Conservation (phyloP, 2,797 vertebrate species). For the Hoplostethus atlanticus region DNA sequence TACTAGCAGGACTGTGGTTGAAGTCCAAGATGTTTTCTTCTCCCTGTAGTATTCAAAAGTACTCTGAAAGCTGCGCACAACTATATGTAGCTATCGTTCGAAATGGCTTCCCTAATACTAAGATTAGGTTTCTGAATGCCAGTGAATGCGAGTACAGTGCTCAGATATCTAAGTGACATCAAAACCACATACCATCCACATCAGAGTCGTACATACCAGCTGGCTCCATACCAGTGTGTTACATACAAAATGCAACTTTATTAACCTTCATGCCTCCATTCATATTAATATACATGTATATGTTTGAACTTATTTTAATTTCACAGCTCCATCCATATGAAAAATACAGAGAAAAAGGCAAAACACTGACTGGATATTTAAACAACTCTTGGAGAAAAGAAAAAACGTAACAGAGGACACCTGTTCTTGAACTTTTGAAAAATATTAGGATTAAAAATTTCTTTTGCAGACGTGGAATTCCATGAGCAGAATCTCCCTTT, state of each 20-base stretch:
- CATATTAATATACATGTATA: slow-evolving; percentile 99
- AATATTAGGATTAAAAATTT: slow-evolving; percentile 89
- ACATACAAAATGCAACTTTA: slow-evolving; percentile 99
- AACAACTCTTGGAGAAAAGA: slow-evolving; percentile 90
- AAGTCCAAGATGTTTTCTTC: not conserved
- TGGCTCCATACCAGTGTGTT: slow-evolving; percentile 77
- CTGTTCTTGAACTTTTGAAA: slow-evolving; percentile 93
- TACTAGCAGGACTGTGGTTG: not conserved
- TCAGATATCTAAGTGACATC: slow-evolving; percentile 63
- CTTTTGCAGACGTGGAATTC: slow-evolving; percentile 89
- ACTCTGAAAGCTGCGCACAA: slow-evolving; percentile 28
- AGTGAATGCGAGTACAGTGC: slow-evolving; percentile 49
- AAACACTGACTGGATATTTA: slow-evolving; percentile 98
- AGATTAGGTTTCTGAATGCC: slow-evolving; percentile 70
- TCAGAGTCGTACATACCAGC: slow-evolving; percentile 64
- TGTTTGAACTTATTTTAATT: slow-evolving; percentile 99
- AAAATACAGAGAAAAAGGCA: slow-evolving; percentile 88
- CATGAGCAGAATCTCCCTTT: slow-evolving; percentile 93
- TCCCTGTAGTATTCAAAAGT: not conserved
- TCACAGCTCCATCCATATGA: slow-evolving; percentile 99
- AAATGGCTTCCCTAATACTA: slow-evolving; percentile 56
- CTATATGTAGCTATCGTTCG: slow-evolving; percentile 40
- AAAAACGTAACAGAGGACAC: slow-evolving; percentile 82
- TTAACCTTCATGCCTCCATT: slow-evolving; percentile 99
- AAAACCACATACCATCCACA: slow-evolving; percentile 58